These are phyloP conservation scores for Neoaliturus tenellus DNA, from an alignment of 2,888 invertebrate genomes.

Conservation along the genomic window DNA sequence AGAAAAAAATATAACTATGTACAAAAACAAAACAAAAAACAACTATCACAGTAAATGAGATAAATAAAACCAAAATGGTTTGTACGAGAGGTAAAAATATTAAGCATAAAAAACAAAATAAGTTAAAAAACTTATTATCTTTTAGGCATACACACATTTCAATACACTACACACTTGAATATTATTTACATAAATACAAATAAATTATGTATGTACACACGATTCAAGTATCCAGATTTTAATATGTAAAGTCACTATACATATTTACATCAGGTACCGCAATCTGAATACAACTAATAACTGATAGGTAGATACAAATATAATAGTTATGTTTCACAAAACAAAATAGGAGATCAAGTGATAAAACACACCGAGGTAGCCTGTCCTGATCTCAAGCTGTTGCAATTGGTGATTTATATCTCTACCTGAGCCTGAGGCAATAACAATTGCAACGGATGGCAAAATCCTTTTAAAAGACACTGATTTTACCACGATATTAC, in stretches of 20 bases:
- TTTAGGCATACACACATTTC: background rate
- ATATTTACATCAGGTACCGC: conserved; percentile 46
- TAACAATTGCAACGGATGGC: too few relatives aligned
- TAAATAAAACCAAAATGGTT: conserved; percentile 41
- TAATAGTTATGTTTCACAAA: background rate
- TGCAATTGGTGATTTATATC: background rate
- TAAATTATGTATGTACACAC: conserved; percentile 16
- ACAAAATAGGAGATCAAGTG: conserved; percentile 15
- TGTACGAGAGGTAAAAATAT: conserved; percentile 14
- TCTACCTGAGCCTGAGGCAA: too few relatives aligned
- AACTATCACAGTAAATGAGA: conserved; percentile 55
- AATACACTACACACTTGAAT: background rate
- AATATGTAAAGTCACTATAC: background rate
- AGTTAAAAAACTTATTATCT: background rate
- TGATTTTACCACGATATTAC: too few relatives aligned
- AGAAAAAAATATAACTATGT: conserved; percentile 40
- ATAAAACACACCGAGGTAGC: background rate
- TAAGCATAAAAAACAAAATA: background rate
- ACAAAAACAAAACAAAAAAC: conserved; percentile 49
- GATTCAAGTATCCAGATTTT: background rate
- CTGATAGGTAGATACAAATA: background rate
- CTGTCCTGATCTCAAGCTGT: background rate
- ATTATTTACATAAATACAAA: conserved; percentile 33
- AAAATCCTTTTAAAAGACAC: too few relatives aligned
- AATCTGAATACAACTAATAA: conserved; percentile 22